Evolutionary conservation across 1,140 invertebrate species (phyloP).

Genomic region (Myzus persicae): DNA sequence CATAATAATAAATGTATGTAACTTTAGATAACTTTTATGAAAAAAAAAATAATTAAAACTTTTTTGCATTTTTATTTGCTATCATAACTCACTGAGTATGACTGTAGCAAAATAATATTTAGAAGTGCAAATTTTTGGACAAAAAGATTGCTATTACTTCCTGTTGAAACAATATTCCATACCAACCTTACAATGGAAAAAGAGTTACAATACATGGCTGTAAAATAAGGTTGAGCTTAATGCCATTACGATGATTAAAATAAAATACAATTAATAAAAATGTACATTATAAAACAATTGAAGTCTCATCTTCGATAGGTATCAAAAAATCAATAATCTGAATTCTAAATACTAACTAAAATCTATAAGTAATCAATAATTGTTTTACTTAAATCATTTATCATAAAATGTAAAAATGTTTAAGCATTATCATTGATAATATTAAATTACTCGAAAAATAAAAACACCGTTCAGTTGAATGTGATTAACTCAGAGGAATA

Average conservation of each 20-base stretch:
- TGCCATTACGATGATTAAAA: neutral
- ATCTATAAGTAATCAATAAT: too few relatives aligned
- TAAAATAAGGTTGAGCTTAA: neutral
- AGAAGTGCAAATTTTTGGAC: neutral
- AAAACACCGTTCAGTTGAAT: too few relatives aligned
- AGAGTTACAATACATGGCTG: neutral
- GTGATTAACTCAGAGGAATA: neutral
- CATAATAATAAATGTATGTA: neutral
- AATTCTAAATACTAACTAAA: too few relatives aligned
- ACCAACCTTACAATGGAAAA: neutral
- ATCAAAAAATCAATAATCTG: neutral
- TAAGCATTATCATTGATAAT: neutral
- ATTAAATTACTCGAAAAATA: neutral
- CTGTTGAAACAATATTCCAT: neutral
- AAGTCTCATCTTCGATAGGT: neutral
- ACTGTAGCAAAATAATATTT: neutral
- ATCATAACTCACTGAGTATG: neutral
- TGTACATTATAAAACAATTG: neutral
- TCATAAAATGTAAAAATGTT: neutral
- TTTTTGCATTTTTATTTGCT: neutral
- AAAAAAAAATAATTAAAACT: constrained; percentile 7
- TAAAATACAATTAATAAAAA: neutral
- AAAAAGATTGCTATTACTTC: neutral
- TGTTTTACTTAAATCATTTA: neutral
- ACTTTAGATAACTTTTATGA: neutral